Evolutionary conservation across 2,888 invertebrate species (phyloP), one percentile per base, ranked within the genome.

Genomic region (Eueremaeus valkanovi): DNA sequence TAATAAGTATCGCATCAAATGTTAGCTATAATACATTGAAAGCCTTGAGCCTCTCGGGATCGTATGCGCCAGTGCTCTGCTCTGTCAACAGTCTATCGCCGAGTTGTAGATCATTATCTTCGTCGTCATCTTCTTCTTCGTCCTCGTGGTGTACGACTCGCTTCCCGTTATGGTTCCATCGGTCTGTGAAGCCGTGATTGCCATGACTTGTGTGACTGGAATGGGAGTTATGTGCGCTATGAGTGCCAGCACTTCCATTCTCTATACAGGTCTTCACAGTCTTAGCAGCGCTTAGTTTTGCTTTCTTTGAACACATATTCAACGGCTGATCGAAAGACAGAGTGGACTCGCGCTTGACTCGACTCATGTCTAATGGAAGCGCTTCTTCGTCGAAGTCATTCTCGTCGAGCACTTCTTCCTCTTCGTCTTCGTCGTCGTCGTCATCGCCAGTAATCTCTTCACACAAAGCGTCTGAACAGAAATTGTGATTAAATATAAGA

Each of bases 21-120:
- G 31, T n/a, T n/a, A n/a, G n/a, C n/a, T n/a, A n/a, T 24, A 33
- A 90, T 85, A 95, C 95, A 85, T 95, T 95, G 84, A 95, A 95
- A 79, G 95, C 94, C 85, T 95, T 95, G 79, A 95, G 89, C 83
- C 95, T 88, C 85, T 96, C 95, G 0, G 95, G 95, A 84, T 96
- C 95, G 81, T 92, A 91, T 21, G 21, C 16, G 80, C 88, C 88
- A 80, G 93, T 91, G 72, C 92, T 91, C 82, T 94, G 93, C 42
- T 68, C 68, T 40, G 68, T 9, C 42, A 68, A 24, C 24, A 68
- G 68, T 68, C 68, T 68, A 79, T 94, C 89, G 82, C 93, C 89
- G 82, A 95, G 94, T 83, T 95, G 94, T 75, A 90, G 92, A 83
- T 95, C 94, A 18, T 78, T 78, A 13, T 78, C 78, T 40, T 78